phyloP scores from a whole-genome alignment of 2,797 vertebrate genomes.

The Manis pentadactyla region DNA sequence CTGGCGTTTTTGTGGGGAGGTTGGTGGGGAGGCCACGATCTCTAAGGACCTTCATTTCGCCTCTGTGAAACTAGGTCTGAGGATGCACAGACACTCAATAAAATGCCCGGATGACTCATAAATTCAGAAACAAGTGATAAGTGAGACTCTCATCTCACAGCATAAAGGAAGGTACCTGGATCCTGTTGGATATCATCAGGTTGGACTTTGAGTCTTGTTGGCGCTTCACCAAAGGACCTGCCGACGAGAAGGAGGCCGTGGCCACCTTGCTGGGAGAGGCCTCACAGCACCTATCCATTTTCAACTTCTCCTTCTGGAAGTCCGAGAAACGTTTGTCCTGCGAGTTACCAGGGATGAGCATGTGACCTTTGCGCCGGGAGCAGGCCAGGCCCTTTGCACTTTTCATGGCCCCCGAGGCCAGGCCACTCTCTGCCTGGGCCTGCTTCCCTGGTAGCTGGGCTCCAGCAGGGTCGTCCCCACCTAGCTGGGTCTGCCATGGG shows the following conservation, averaged over 20 bases:
- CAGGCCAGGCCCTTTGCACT: too few relatives aligned
- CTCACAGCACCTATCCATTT: too few relatives aligned
- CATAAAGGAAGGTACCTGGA: slow-evolving; percentile 75
- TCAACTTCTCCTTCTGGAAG: too few relatives aligned
- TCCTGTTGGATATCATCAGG: slow-evolving; percentile 80
- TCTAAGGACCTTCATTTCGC: background rate
- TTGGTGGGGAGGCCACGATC: background rate
- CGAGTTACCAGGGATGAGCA: too few relatives aligned
- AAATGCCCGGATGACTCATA: background rate
- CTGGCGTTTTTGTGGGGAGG: fast-evolving
- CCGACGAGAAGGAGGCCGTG: slow-evolving; percentile 86
- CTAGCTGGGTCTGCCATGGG: slow-evolving; percentile 14
- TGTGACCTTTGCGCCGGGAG: too few relatives aligned
- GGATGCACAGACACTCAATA: background rate
- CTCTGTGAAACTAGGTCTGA: background rate
- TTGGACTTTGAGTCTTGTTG: slow-evolving; percentile 59
- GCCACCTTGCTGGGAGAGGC: slow-evolving; percentile 89
- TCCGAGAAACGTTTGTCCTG: too few relatives aligned
- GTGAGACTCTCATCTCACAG: too few relatives aligned
- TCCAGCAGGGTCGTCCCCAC: slow-evolving; percentile 24
- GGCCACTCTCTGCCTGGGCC: too few relatives aligned
- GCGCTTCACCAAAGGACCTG: background rate
- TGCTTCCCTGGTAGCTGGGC: slow-evolving; percentile 66
- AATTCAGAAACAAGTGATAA: background rate
- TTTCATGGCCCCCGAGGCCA: too few relatives aligned